Conservation (phyloP, 2,113 vertebrate species). For the Apodemus sylvaticus region DNA sequence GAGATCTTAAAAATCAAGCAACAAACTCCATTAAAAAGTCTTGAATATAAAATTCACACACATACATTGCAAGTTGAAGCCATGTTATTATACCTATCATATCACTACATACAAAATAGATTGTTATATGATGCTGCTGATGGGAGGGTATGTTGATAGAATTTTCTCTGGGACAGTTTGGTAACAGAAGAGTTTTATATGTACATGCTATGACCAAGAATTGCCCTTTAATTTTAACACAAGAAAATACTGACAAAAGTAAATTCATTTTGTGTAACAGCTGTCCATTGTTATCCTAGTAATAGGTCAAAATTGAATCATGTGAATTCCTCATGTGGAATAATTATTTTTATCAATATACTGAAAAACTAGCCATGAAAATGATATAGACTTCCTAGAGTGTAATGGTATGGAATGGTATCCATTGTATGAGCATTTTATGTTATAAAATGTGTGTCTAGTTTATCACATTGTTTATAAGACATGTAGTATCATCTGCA, state of each 20-base stretch:
- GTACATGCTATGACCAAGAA: background rate
- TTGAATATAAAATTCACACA: background rate
- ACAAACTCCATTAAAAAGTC: background rate
- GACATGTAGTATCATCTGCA: background rate
- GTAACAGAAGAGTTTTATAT: background rate
- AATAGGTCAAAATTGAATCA: background rate
- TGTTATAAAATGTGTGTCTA: background rate
- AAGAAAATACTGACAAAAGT: background rate
- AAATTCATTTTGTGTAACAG: background rate
- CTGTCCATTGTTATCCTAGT: background rate
- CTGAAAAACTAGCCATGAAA: background rate
- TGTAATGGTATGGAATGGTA: background rate
- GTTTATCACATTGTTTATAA: background rate
- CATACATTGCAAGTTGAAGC: background rate
- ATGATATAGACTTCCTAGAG: background rate
- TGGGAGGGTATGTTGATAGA: background rate
- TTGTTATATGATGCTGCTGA: background rate
- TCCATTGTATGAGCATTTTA: background rate
- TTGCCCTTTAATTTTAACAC: background rate
- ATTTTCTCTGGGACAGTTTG: background rate
- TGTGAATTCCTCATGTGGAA: background rate
- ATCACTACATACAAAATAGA: background rate
- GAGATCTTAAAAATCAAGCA: conserved; percentile 26
- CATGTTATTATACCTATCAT: background rate
- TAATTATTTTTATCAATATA: background rate